phyloP scores from a whole-genome alignment of 1,140 invertebrate species.

The Paraescarpia echinospica region DNA sequence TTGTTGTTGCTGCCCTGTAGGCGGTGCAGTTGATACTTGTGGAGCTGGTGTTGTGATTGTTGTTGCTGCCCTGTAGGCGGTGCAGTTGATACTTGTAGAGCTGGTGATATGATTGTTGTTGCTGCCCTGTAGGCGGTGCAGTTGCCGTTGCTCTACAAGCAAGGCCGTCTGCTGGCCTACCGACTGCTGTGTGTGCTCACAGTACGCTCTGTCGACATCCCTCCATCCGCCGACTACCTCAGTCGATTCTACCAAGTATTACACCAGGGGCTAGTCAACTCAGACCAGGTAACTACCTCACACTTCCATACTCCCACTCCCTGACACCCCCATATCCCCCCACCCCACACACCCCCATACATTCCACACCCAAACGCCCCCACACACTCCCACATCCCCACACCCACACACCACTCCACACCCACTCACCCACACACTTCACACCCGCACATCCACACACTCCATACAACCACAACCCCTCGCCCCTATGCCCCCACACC shows the following conservation, averaged over 20 bases:
- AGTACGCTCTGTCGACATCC: constrained; percentile 65
- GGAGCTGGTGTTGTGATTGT: too few species aligned
- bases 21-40: too few species aligned
- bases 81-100: not conserved
- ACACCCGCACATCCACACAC: too few species aligned
- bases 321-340: not conserved
- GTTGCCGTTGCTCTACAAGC: constrained; percentile 57
- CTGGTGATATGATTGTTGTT: not conserved
- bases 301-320: not conserved
- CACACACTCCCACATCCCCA: too few species aligned
- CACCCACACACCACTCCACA: too few species aligned
- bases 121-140: constrained; percentile 43
- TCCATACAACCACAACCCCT: too few species aligned
- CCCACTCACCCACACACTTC: too few species aligned
- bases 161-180: constrained; percentile 78
- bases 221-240: constrained; percentile 70
- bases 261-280: constrained; percentile 71
- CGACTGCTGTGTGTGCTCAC: constrained; percentile 76
- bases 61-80: too few species aligned
- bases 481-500: too few species aligned
- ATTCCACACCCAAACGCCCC: not conserved
- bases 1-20: too few species aligned
- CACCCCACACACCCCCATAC: not conserved
- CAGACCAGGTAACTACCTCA: constrained; percentile 61
- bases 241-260: constrained; percentile 85